phyloP scores from a whole-genome alignment of 1,140 invertebrate genomes.

The Euschistus heros region DNA sequence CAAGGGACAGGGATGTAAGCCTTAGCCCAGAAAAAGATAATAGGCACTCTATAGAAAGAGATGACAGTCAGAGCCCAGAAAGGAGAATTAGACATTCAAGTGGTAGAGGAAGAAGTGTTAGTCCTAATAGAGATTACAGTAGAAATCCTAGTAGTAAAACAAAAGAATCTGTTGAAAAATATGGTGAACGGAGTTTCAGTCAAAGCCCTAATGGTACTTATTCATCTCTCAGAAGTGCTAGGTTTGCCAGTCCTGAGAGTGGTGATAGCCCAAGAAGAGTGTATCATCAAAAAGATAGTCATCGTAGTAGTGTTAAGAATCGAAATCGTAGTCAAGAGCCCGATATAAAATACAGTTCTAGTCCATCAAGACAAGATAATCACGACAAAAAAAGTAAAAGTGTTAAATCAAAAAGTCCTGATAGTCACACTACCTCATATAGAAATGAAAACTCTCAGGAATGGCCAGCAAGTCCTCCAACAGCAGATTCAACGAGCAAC shows the following conservation, averaged over 20 bases:
- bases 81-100: too few species aligned
- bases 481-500: background rate
- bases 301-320: background rate
- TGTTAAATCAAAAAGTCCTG: conserved; percentile 5
- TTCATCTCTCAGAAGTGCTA: background rate
- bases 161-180: too few species aligned
- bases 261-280: background rate
- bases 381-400: background rate
- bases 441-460: too few species aligned
- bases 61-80: too few species aligned
- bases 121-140: too few species aligned
- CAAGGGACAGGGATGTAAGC: background rate
- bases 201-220: conserved; percentile 7
- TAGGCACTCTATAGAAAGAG: too few species aligned
- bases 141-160: too few species aligned
- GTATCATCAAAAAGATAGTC: background rate
- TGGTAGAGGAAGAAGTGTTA: too few species aligned
- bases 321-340: conserved; percentile 13
- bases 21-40: background rate
- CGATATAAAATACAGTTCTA: background rate
- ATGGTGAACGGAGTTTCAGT: background rate
- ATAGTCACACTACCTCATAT: background rate
- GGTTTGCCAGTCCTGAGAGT: conserved; percentile 14
- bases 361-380: background rate
- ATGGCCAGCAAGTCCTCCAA: background rate